Evolutionary conservation across 2,797 vertebrate species (phyloP).

Genomic region (Acrossocheilus fasciatus): DNA sequence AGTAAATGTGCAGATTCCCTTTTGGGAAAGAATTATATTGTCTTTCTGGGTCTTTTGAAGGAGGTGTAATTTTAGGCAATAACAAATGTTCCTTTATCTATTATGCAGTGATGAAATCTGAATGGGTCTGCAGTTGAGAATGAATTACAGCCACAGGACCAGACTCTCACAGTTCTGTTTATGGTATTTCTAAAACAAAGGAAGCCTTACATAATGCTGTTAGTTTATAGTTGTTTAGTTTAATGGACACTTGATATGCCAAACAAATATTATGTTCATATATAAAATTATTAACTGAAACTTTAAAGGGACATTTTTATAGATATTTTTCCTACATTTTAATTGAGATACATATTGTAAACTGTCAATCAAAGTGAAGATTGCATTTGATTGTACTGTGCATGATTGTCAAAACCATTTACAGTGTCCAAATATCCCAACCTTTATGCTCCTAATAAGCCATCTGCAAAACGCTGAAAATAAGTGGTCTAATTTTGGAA

Average conservation of each 20-base stretch:
- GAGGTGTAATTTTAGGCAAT: slow-evolving; percentile 13
- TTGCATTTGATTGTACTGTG: not conserved
- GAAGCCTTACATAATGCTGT: not conserved
- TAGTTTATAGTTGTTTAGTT: not conserved
- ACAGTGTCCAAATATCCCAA: not conserved
- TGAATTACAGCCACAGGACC: not conserved
- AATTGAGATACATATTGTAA: not conserved
- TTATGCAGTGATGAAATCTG: slow-evolving; percentile 25
- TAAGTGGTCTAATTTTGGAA: slow-evolving; percentile 52
- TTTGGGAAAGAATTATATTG: not conserved
- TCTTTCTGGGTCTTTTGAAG: not conserved
- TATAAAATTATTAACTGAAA: not conserved
- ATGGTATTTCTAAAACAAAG: slow-evolving; percentile 5
- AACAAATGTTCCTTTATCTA: slow-evolving; percentile 27
- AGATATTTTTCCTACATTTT: not conserved
- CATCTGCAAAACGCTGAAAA: slow-evolving; percentile 37
- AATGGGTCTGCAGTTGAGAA: not conserved
- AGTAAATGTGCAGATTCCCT: slow-evolving; percentile 29
- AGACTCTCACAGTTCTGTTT: not conserved
- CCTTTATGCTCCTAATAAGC: slow-evolving; percentile 9
- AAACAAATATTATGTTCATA: not conserved
- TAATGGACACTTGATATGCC: not conserved
- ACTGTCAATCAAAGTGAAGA: not conserved
- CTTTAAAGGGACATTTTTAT: not conserved
- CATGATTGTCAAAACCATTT: slow-evolving; percentile 2